Evolutionary conservation across 2,113 vertebrate genomes (phyloP).

Genomic region (Tupaia chinensis): DNA sequence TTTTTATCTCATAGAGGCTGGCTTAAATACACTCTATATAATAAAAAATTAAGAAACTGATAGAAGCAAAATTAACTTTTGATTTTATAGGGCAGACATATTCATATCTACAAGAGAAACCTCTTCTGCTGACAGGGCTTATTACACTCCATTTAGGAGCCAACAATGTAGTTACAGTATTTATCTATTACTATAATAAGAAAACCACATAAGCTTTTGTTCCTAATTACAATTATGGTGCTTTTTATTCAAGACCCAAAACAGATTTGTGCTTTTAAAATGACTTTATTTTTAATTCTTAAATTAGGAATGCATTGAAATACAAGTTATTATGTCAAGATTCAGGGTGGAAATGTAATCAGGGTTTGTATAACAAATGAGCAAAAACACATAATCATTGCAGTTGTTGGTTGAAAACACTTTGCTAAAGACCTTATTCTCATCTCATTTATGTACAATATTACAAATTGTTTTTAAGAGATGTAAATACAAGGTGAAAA

Average conservation of each 20-base stretch:
- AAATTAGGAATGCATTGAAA: conserved; percentile 40
- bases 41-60: conserved; percentile 86
- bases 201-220: conserved; percentile 23
- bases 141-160: conserved; percentile 57
- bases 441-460: conserved; percentile 9
- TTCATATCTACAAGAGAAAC: conserved; percentile 70
- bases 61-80: conserved; percentile 75
- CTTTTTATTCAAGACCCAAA: conserved; percentile 48
- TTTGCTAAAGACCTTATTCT: neutral
- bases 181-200: conserved; percentile 72
- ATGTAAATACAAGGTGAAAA: conserved; percentile 40
- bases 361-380: conserved; percentile 34
- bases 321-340: neutral
- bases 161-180: conserved; percentile 19
- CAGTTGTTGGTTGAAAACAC: neutral
- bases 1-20: conserved; percentile 29
- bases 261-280: conserved; percentile 55
- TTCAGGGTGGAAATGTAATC: neutral
- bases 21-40: conserved; percentile 57
- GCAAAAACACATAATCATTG: neutral
- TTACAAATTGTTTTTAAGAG: neutral
- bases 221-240: conserved; percentile 53
- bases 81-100: conserved; percentile 77
- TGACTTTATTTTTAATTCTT: conserved; percentile 49
- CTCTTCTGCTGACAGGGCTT: conserved; percentile 61